Evolutionary conservation across 2,888 invertebrate species (phyloP), one percentile per base, ranked within the genome.

Genomic region (Ochlodes sylvanus): DNA sequence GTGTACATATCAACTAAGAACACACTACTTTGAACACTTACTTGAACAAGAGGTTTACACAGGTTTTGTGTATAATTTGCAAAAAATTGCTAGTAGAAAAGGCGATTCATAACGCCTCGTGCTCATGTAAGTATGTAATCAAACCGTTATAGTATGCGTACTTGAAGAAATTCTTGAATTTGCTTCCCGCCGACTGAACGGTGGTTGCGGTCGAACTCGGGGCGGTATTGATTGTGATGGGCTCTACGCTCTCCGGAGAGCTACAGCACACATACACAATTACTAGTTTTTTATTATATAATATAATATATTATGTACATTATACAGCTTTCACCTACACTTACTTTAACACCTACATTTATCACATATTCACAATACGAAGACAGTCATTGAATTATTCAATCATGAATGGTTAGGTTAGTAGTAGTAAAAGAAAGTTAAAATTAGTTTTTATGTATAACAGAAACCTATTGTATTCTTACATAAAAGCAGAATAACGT

Each of bases 121-220:
- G 78, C 82, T 76, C 82, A 90, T 93, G 79, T 77, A 79, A 78
- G 79, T 70, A 72, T 62, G 62, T 72, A 73, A 73, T 76, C 68
- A 75, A 76, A 77, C 78, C 79, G 77, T 78, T 72, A 73, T 67
- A 75, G 77, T 74, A 71, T 79, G 93, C 94, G 95, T 97, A 98
- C 98, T 98, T 98, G 96, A 98, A 98, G 95, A 98, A 98, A 95
- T 98, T 98, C 95, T 98, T 98, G 96, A 98, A 97, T 94, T 98
- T 97, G 95, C 96, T 96, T 87, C 96, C 96, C 69, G 97, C 96
- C 81, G 97, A 97, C 85, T 97, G 95, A 93, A 97, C 97, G 88
- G 95, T 95, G 61, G 96, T 95, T 80, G 95, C 92, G 52, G 91
- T 73, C 69, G 89, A 79, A 77, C 88, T 89, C 77, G 92, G 88